Evolutionary conservation across 2,888 invertebrate species (phyloP), one percentile per base, ranked within the genome.

Genomic region (Thecocarcelia acutangulata): DNA sequence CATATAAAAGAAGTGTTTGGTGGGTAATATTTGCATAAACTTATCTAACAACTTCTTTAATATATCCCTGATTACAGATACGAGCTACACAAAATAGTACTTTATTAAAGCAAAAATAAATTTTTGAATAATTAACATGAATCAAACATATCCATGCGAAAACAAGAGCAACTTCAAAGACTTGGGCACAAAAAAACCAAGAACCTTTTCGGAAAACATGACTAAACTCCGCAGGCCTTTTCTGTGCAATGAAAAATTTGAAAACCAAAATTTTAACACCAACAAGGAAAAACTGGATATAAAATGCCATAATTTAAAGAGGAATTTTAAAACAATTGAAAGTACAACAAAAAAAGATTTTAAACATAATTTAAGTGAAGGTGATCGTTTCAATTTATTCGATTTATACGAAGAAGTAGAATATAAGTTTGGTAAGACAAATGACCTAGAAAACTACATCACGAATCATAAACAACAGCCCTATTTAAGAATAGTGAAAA

Each of bases 151-250:
- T 2, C 17, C 24, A 8, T 15, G 24, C 24, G 28, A 72, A 28
- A 3, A 19, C 5, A 13, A 1, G 12, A 19, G 11, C 42, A 13
- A 24, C 24, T 6, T 15, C 9, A 46, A 24, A 13, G 40, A 40
- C 2, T 40, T 72, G 3, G 12, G 9, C 13, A 1, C 50, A 0
- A 13, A 50, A 17, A 50, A 44, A 42, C 4, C n/a, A 12, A 50
- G 28, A 40, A 52, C 50, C 2, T 72, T 61, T 52, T 72, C 72
- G 0, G 50, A 50, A 28, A 17, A 24, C 13, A 70, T 70, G 70
- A 8, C 5, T 3, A 28, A 13, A 61, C 59, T 50, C 0, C 50
- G 72, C 0, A 40, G 13, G 6, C 72, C 59, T 19, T 72, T 72
- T n/a, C 3, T 72, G 19, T 6, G 11, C 9, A 42, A 42, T 9